Evolutionary conservation across 2,888 invertebrate species (phyloP), one percentile per base, ranked within the genome.

Genomic region (Pyralis farinalis): DNA sequence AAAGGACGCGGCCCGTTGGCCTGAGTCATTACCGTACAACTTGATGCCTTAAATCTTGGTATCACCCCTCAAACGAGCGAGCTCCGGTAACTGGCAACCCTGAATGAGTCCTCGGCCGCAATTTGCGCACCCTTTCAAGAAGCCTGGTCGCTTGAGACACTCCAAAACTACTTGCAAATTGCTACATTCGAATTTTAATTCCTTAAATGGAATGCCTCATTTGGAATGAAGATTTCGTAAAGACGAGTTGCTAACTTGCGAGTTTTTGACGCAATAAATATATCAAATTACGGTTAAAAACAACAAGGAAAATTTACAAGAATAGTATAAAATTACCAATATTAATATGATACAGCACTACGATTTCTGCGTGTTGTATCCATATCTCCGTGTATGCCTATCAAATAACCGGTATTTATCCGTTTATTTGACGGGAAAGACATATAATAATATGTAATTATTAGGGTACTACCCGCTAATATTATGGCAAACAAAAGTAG

Each of bases 41-140:
- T 78, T 81, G 77, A 84, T 83, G 81, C 81, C 77, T 83, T 76
- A 82, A 83, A 83, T 77, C 76, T 74, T 70, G 56, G 57, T 67
- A 59, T 73, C 72, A 76, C 67, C 57, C 59, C 51, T 63, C 63
- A 62, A 68, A 71, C 63, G 67, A 72, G 69, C 64, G 71, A 59
- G 64, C 66, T 68, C 64, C 63, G 70, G 58, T 64, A 67, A 68
- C 64, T 71, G 72, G 68, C 74, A 74, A 69, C 66, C 63, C 64
- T 76, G 76, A 83, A 85, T 80, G 71, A 76, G 65, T 75, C 67
- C 67, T 71, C 71, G 69, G 73, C 77, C 66, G 77, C 80, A 85
- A 86, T 83, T 86, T 84, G 65, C 70, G 65, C 67, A 69, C 69
- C 74, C 71, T 84, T 85, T 85, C 82, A 85, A 61, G 62, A 58